phyloP scores from a whole-genome alignment of 2,113 vertebrate species.

The Chinchilla lanigera region DNA sequence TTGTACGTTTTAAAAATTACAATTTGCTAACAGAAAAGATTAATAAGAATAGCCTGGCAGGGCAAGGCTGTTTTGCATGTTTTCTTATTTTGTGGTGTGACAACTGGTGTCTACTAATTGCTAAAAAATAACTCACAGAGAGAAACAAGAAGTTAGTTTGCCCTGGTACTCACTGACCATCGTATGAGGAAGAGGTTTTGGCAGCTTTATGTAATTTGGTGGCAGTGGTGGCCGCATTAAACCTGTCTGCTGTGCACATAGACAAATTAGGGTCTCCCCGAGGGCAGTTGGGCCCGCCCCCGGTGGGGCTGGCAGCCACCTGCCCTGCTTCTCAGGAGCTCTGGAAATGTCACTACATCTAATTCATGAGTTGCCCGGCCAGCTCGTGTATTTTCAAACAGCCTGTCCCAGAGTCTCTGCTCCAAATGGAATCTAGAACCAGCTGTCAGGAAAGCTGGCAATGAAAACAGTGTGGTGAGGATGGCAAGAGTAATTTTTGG shows the following conservation, averaged over 20 bases:
- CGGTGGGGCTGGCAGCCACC: conserved; percentile 70
- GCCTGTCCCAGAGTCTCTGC: neutral
- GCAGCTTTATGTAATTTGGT: conserved; percentile 72
- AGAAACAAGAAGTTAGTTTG: conserved; percentile 48
- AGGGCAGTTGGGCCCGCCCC: conserved; percentile 72
- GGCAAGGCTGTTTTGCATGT: neutral
- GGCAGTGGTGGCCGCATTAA: conserved; percentile 47
- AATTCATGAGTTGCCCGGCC: neutral
- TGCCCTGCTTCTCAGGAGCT: conserved; percentile 40
- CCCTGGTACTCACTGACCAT: conserved; percentile 41
- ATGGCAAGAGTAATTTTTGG: neutral
- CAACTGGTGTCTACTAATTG: conserved; percentile 41
- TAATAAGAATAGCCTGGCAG: conserved; percentile 25
- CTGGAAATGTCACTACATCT: conserved; percentile 32
- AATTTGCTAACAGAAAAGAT: neutral
- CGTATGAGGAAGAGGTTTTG: conserved; percentile 64
- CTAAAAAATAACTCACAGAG: conserved; percentile 50
- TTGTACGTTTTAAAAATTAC: neutral
- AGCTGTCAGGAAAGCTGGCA: neutral
- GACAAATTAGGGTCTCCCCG: conserved; percentile 73
- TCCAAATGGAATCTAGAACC: neutral
- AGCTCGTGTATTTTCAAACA: neutral
- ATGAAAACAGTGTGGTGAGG: rapidly evolving
- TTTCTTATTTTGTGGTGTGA: conserved; percentile 1
- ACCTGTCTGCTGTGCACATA: conserved; percentile 54